A percentile compares a stretch with the other conserved stretches of the same genome.
phyloP scores from a whole-genome alignment of 2,888 invertebrate species.

The Seladonia tumulorum region DNA sequence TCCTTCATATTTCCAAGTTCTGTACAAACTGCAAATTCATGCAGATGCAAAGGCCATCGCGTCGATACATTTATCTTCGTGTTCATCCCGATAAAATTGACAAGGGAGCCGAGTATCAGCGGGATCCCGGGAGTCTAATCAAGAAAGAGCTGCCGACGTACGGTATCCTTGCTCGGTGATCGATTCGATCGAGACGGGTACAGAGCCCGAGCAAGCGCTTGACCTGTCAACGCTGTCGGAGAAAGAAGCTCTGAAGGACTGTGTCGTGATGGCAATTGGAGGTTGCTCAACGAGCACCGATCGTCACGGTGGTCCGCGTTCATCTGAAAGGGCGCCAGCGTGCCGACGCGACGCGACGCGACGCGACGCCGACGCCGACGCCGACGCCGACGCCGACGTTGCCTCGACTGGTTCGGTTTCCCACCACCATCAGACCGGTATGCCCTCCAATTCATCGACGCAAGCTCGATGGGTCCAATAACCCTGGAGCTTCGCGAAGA shows the following conservation, averaged over 20 bases:
- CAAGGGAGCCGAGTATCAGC: neutral
- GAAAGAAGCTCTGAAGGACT: constrained; percentile 3
- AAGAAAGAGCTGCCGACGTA: neutral
- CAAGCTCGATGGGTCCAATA: constrained; percentile 58
- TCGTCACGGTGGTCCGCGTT: constrained; percentile 54
- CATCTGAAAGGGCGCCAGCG: constrained; percentile 57
- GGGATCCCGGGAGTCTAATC: neutral
- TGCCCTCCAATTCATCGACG: constrained; percentile 42
- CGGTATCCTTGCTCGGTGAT: neutral
- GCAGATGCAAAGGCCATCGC: neutral
- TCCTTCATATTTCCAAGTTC: neutral
- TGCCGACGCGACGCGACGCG: constrained; percentile 14
- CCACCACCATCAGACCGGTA: constrained; percentile 32
- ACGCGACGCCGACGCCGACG: constrained; percentile 1
- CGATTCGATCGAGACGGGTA: neutral
- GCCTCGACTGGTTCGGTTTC: constrained; percentile 39
- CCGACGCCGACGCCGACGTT: constrained; percentile 28
- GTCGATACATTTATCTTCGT: neutral
- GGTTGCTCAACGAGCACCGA: constrained; percentile 4
- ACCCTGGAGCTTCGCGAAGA: constrained; percentile 42
- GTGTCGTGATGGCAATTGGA: constrained; percentile 1
- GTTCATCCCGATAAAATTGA: neutral
- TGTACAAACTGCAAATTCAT: neutral
- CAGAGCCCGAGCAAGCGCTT: neutral
- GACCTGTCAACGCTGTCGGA: neutral